Conservation (phyloP, 2,888 invertebrate genomes). For the Scaptomyza parva region DNA sequence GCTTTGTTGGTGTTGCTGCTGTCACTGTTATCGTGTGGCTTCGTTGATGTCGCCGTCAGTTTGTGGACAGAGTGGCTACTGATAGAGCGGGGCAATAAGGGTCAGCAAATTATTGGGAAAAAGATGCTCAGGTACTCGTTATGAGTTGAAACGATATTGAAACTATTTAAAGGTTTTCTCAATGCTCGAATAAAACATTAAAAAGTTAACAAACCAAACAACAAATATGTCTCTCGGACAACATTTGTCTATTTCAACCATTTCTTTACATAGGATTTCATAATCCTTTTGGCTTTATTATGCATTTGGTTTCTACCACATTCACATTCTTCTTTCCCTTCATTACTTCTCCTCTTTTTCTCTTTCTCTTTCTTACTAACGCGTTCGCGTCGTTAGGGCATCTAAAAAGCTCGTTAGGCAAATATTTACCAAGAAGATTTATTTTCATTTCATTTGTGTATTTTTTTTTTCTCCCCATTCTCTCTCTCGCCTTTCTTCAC, state of each 20-base stretch:
- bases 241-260: constrained; percentile 19
- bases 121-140: background rate
- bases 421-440: constrained; percentile 68
- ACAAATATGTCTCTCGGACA: constrained; percentile 13
- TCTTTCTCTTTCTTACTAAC: background rate
- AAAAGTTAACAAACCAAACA: background rate
- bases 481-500: background rate
- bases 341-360: background rate
- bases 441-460: constrained; percentile 59
- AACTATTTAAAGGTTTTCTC: background rate
- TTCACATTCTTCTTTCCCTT: background rate
- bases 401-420: constrained; percentile 64
- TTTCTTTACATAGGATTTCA: constrained; percentile 27
- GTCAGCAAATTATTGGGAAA: background rate
- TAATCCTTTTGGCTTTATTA: constrained; percentile 29
- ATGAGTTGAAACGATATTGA: background rate
- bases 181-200: background rate
- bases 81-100: background rate
- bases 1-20: constrained; percentile 8
- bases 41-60: constrained; percentile 25
- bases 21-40: constrained; percentile 40
- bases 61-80: constrained; percentile 8
- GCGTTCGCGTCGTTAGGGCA: constrained; percentile 15
- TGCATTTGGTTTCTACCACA: constrained; percentile 23
- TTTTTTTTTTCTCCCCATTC: constrained; percentile 24